Evolutionary conservation across 2,113 vertebrate genomes (phyloP), one percentile per base, ranked within the genome.

Genomic region (Psephotus haematonotus): DNA sequence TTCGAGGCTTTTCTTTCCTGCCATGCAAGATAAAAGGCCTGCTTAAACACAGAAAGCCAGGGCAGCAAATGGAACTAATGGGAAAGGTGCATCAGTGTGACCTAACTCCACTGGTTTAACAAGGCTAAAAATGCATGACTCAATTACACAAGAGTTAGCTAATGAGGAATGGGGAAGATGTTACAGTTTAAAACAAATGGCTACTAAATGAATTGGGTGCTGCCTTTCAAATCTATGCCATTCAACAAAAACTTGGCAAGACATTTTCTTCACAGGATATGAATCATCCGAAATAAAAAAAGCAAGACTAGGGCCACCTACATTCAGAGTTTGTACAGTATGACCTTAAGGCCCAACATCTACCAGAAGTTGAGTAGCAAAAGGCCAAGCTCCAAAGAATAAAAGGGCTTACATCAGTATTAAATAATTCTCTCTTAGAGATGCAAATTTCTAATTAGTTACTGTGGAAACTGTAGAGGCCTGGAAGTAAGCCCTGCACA

Each of bases 371-470:
- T 98, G 98, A 98, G 97, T 97, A 97, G 98, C 97, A 97, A 98
- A 98, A 98, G 97, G 98, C 98, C 97, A 98, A 96, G 96, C 97
- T 97, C 92, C 89, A 93, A 97, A 98, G 98, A 98, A 98, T 97
- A 97, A 98, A 98, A 98, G 97, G 96, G 95, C 97, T 98, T 98
- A 98, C 97, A 98, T 98, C 96, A 96, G 98, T 98, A 98, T 98
- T 98, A 98, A 98, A 98, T 98, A 98, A 98, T 98, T 98, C 98
- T 98, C 94, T 97, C 97, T 98, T 98, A 98, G 98, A 98, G 98
- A 98, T 98, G 98, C 98, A 98, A 98, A 98, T 98, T 98, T 98
- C 98, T 98, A 98, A 98, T 98, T 98, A 98, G 98, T 98, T 98
- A 98, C 98, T 98, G 98, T 98, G 98, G 98, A 98, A 98, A 98